Base-by-base conservation (phyloP, 2,888 invertebrate species). In the Villa cingulata region DNA sequence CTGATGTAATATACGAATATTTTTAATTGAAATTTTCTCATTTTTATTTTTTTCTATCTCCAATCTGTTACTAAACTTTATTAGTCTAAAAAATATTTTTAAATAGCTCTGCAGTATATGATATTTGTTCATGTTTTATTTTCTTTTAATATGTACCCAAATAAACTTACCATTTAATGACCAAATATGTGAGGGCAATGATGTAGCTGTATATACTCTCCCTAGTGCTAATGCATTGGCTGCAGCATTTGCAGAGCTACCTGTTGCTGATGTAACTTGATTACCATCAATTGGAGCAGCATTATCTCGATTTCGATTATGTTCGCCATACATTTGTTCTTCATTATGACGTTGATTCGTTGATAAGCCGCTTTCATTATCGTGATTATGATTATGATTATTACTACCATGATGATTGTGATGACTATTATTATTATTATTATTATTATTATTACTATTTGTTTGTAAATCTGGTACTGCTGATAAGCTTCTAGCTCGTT, bases 101-200 rank as follows among this genome's bases (percentile, higher is more conserved):
- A n/a, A n/a, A n/a, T n/a, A n/a, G n/a, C n/a, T n/a, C n/a, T n/a
- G n/a, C n/a, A n/a, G n/a, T n/a, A n/a, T n/a, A n/a, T n/a, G n/a
- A n/a, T n/a, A n/a, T n/a, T n/a, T n/a, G n/a, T n/a, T n/a, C n/a
- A n/a, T n/a, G n/a, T n/a, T n/a, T n/a, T n/a, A n/a, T n/a, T n/a
- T n/a, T n/a, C n/a, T n/a, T n/a, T n/a, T n/a, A n/a, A n/a, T n/a
- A n/a, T 23, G 4, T 23, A 29, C 29, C 12, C 29, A 29, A 5
- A 10, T 3, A 10, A 34, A 72, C 82, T 80, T 67, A 87, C 87
- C 89, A 70, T 90, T 88, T 61, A 89, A 75, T 58, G 89, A 87
- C 87, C 88, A 89, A 74, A 90, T 87, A 72, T 89, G 89, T 58
- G 88, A 86, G 64, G 89, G 89, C 72, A 89, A 74, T 59, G 88